A percentile compares a stretch with the other conserved stretches of the same genome.
phyloP scores from a whole-genome alignment of 2,888 invertebrate species.

The Polietes domitor region DNA sequence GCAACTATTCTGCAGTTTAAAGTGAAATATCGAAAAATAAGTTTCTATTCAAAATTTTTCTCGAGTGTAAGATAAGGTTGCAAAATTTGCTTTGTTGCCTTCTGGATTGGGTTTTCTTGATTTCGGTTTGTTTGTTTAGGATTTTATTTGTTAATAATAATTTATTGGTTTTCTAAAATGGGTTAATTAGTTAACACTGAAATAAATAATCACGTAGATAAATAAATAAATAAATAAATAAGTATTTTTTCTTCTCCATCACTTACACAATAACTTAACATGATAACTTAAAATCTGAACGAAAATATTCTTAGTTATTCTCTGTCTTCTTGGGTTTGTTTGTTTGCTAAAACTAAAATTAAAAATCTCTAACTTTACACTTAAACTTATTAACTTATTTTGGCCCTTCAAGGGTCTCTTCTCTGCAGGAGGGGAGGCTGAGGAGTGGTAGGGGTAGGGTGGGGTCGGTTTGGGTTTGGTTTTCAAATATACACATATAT shows the following conservation, averaged over 20 bases:
- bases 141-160: slow-evolving; percentile 2
- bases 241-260: slow-evolving; percentile 26
- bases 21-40: too few relatives aligned
- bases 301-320: not conserved
- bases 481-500: slow-evolving; percentile 53
- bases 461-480: too few relatives aligned
- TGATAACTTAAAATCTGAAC: slow-evolving; percentile 13
- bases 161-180: slow-evolving; percentile 2
- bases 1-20: too few relatives aligned
- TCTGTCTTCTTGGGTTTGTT: slow-evolving; percentile 28
- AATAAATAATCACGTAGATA: slow-evolving; percentile 26
- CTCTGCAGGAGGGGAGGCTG: not conserved
- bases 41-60: not conserved
- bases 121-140: not conserved
- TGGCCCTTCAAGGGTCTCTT: not conserved
- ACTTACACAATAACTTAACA: slow-evolving; percentile 18
- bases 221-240: slow-evolving; percentile 41
- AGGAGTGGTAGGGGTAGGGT: not conserved
- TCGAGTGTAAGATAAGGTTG: too few relatives aligned
- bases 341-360: slow-evolving; percentile 31
- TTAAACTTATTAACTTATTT: not conserved
- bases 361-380: slow-evolving; percentile 11
- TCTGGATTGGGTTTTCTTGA: not conserved
- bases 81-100: not conserved
- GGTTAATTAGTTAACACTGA: not conserved